A percentile compares a stretch with the other conserved stretches of the same genome.
Conservation (phyloP, 2,113 vertebrate genomes). For the Macaca nemestrina region DNA sequence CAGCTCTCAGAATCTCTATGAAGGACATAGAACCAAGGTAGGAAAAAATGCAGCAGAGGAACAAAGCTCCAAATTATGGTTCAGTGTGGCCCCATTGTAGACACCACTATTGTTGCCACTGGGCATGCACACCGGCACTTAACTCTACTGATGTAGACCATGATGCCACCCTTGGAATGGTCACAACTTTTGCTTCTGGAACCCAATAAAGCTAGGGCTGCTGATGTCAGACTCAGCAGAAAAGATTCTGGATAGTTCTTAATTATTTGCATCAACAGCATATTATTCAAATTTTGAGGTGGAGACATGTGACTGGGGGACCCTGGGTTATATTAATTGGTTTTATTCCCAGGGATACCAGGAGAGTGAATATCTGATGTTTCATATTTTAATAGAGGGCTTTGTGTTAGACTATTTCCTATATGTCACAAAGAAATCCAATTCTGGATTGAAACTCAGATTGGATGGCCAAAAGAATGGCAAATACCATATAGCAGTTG, state of each 20-base stretch:
- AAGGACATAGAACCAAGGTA: not conserved
- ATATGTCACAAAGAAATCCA: not conserved
- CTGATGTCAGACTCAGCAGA: not conserved
- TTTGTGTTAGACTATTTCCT: not conserved
- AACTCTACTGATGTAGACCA: no score
- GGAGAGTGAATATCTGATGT: not conserved
- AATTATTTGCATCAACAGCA: not conserved
- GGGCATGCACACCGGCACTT: not conserved
- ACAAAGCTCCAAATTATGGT: not conserved
- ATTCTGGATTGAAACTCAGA: not conserved
- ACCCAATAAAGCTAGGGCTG: rapidly evolving
- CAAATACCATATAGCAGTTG: not conserved
- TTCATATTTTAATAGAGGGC: not conserved
- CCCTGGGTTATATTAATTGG: not conserved
- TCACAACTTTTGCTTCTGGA: not conserved
- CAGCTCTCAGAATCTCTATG: not conserved
- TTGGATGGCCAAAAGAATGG: not conserved
- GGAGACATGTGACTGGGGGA: not conserved
- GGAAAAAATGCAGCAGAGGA: not conserved
- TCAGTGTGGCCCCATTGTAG: rapidly evolving
- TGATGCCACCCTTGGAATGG: not conserved
- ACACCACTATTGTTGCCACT: not conserved
- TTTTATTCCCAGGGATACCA: not conserved
- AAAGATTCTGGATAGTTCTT: not conserved
- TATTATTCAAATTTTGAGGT: not conserved